Evolutionary conservation across 2,797 vertebrate genomes (phyloP).

Genomic region (Amazonetta brasiliensis): DNA sequence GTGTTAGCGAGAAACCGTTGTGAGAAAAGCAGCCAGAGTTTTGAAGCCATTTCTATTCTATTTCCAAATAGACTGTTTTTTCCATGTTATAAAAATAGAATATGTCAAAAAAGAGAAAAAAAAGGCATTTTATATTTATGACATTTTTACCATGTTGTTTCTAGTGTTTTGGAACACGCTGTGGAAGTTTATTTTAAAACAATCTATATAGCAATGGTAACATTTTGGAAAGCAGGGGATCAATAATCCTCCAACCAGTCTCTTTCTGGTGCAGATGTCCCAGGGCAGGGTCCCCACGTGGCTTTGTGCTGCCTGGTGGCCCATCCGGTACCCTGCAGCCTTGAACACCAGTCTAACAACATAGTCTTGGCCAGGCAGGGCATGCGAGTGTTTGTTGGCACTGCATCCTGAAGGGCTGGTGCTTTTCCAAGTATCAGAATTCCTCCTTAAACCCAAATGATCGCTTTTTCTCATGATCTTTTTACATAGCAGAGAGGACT

Average conservation of each 20-base stretch:
- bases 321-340: background rate
- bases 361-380: background rate
- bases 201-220: background rate
- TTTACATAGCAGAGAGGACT: background rate
- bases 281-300: background rate
- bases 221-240: background rate
- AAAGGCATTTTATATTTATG: background rate
- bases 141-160: background rate
- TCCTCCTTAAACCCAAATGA: background rate
- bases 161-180: background rate
- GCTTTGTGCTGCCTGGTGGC: background rate
- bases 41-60: background rate
- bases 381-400: background rate
- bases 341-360: background rate
- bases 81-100: background rate
- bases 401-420: background rate
- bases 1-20: background rate
- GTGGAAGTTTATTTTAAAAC: background rate
- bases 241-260: background rate
- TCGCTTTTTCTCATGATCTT: background rate
- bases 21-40: background rate
- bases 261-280: background rate
- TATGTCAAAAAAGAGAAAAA: background rate
- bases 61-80: background rate
- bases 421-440: background rate